Base-by-base conservation (phyloP, 2,888 invertebrate species). In the Apeira syringaria region DNA sequence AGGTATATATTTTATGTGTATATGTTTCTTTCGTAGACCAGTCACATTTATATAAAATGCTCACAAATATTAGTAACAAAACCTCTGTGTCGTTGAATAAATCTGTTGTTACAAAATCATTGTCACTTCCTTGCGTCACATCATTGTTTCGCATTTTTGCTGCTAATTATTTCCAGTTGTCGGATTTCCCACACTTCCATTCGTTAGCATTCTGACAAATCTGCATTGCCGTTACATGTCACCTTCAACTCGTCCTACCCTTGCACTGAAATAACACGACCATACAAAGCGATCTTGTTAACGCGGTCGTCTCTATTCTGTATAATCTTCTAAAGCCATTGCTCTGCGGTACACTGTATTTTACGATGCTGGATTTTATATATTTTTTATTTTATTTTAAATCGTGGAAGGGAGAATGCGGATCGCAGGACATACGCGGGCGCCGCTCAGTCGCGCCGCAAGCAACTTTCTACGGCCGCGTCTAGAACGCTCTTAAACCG, bases 391-490 rank as follows among this genome's bases (percentile, higher is more conserved):
- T 74, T 73, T 73, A 73, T 84, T 81, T 80, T 74, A 73, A 79
- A 72, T 70, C 71, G 72, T 72, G 69, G 68, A 70, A 79, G 78
- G 83, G 79, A 79, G 83, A 86, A 85, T 81, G 82, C 86, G 81
- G 77, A 75, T 83, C 80, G 82, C 88, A 87, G 89, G 89, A 89
- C 85, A 76, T 66, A 62, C 69, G 65, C 74, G 74, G 89, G 89
- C 89, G 89, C 89, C 89, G 73, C 60, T 51, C 64, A 79, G 89
- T 86, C 88, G 88, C 88, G 88, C 77, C 88, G 66, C 87, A 78
- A 86, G 73, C 85, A 85, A 88, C 89, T 89, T 89, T 89, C 89
- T 89, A 89, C 89, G 74, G 68, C 77, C 70, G 76, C 79, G 85
- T 88, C 86, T 88, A 88, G 82, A 89, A 73, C 83, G 74, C 74